Evolutionary conservation across 2,113 vertebrate species (phyloP), one percentile per base, ranked within the genome.

Genomic region (Nymphicus hollandicus): DNA sequence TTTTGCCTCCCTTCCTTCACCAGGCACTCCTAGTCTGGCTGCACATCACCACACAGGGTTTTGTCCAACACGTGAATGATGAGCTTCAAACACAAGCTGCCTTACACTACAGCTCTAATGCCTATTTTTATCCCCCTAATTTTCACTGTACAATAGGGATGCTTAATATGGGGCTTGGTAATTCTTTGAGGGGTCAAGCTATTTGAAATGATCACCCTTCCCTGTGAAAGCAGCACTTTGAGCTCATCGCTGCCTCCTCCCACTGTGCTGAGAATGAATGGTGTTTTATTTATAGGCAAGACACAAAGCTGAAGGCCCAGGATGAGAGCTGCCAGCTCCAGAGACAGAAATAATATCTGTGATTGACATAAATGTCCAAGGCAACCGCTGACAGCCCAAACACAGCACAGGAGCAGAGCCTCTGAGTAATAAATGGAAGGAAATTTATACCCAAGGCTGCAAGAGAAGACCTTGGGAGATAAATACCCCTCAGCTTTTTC

Each of bases 281-380:
- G 37, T 19, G 44, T 35, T 91, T 96, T 96, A 94, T 96, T 96
- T 91, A 92, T 28, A 87, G 81, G 49, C 74, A 65, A 74, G 86
- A 69, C 88, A 94, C 88, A 94, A 92, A 94, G 70, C 95, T 84
- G 86, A 92, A 87, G 80, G 86, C 56, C 83, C 37, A 61, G 70
- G 77, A 87, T 85, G 70, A 92, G 76, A 91, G 58, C 90, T 86
- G 76, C 76, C 69, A 69, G 88, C 61, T 74, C 65, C 85, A 93
- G 77, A 84, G 91, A 79, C 55, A 90, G 77, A 92, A 94, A 87
- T 95, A 96, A 91, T 95, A 89, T 89, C 92, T 95, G 88, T 85
- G 92, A 93, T 93, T 96, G 96, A 96, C 96, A 81, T 94, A 91
- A 96, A 96, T 91, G 93, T 94, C 78, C 93, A 79, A 93, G 94